These are phyloP conservation scores for Eulemur rufifrons DNA, from an alignment of 2,113 vertebrate species.

Conservation along the genomic window DNA sequence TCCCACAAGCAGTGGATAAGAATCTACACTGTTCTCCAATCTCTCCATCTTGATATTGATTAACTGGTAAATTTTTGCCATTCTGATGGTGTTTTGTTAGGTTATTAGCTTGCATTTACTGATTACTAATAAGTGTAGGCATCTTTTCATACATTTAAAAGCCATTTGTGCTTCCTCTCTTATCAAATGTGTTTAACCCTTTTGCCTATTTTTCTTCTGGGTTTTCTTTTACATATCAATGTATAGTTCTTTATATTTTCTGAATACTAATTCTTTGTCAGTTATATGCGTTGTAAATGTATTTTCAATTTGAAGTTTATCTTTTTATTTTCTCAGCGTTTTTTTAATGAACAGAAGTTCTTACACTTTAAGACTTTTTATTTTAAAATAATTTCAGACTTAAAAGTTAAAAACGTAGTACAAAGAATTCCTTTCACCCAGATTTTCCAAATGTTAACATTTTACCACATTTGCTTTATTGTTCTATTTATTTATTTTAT, in stretches of 20 bases:
- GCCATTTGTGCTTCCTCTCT: neutral
- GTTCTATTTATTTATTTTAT: neutral
- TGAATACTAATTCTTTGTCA: neutral
- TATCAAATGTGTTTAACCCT: neutral
- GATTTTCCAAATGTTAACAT: neutral
- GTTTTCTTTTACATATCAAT: neutral
- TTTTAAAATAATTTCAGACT: conserved; percentile 8
- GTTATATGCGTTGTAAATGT: neutral
- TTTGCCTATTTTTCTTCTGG: neutral
- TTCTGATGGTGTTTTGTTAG: neutral
- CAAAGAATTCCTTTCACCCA: neutral
- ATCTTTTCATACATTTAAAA: neutral
- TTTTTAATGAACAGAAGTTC: neutral
- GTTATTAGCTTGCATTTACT: neutral
- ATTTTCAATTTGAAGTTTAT: neutral
- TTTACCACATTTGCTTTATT: neutral
- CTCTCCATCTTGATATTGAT: neutral
- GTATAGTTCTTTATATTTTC: neutral
- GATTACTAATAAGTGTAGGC: neutral
- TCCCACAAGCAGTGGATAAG: neutral
- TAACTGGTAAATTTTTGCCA: neutral
- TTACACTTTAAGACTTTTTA: conserved; percentile 6
- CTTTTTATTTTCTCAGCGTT: neutral
- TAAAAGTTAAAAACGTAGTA: neutral
- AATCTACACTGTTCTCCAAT: neutral